Percentiles rank a stretch among this genome's conserved stretches.
phyloP scores from a whole-genome alignment of 2,113 vertebrate species.

The Phylloscopus whistleri region DNA sequence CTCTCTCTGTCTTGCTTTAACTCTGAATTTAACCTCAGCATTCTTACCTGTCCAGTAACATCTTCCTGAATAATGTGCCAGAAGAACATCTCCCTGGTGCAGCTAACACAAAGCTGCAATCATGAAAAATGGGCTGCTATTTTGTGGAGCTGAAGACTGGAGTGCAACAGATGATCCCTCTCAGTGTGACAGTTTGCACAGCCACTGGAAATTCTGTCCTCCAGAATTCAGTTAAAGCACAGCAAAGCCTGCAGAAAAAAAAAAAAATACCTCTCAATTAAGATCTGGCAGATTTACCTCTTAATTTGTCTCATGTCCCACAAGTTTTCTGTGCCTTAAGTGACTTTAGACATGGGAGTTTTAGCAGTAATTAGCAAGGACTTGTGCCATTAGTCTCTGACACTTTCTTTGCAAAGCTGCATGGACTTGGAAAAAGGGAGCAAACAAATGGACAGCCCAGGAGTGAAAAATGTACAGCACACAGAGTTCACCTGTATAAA shows the following conservation, averaged over 20 bases:
- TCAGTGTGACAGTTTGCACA: constrained; percentile 25
- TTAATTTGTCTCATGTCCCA: background rate
- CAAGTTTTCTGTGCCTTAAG: background rate
- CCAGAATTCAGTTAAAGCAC: background rate
- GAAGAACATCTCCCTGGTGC: background rate
- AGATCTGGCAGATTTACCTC: background rate
- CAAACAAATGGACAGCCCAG: constrained; percentile 2
- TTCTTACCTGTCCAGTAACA: background rate
- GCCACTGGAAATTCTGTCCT: constrained; percentile 11
- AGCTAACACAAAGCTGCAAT: constrained; percentile 19
- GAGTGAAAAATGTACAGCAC: constrained; percentile 16
- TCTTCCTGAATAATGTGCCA: constrained; percentile 10
- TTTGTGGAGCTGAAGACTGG: background rate
- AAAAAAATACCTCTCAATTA: background rate
- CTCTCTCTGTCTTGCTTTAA: background rate
- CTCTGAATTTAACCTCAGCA: constrained; percentile 9
- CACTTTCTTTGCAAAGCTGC: background rate
- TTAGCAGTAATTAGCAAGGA: constrained; percentile 26
- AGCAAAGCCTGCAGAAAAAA: background rate
- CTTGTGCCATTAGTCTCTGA: constrained; percentile 9
- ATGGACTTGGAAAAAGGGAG: background rate
- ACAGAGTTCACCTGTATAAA: background rate
- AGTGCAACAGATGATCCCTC: constrained; percentile 26
- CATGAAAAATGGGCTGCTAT: constrained; percentile 21
- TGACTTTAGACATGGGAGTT: background rate